Base-by-base conservation (phyloP, 2,797 vertebrate genomes). In the Gadopsis bispinosus region DNA sequence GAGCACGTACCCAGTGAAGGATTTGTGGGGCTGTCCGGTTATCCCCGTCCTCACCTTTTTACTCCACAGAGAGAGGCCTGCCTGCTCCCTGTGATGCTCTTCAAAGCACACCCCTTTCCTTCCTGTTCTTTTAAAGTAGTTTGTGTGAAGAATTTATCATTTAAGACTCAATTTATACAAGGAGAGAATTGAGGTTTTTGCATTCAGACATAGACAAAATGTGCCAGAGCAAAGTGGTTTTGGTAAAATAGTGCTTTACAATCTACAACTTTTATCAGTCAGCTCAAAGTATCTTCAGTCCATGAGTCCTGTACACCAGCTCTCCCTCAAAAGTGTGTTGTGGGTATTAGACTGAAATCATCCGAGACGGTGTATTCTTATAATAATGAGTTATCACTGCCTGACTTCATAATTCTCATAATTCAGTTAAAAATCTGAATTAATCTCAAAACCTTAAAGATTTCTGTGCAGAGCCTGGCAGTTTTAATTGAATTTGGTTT, bases 1-100 rank as follows among this genome's bases (percentile, higher is more conserved):
- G 81, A 89, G 84, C 91, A 87, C 14, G 37, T 69, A 77, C 43
- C 80, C 69, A 65, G 31, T 53, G 84, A 74, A 58, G 77, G 80
- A 61, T 86, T 89, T 80, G 83, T 81, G 68, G 76, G 74, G 81
- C 70, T 59, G 62, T 73, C 69, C 73, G 54, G 47, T 73, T n/a
- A 62, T 61, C 78, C 75, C 29, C 10, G 6, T 48, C 43, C 48
- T 74, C 74, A 29, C 37, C 39, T 65, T 60, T 87, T 70, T 12
- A 39, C 58, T 65, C 55, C 55, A 47, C 66, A 55, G 31, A 22
- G 4, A 53, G 7, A 50, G 13, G 37, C 10, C 48, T 58, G 41
- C 73, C 68, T 67, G 33, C 77, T 85, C 71, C 12, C 79, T 48
- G 48, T 26, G 78, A 84, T 10, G 83, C 69, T 81, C 71, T 66